Evolutionary conservation across 2,888 invertebrate species (phyloP).

Genomic region (Euzetes globulus): DNA sequence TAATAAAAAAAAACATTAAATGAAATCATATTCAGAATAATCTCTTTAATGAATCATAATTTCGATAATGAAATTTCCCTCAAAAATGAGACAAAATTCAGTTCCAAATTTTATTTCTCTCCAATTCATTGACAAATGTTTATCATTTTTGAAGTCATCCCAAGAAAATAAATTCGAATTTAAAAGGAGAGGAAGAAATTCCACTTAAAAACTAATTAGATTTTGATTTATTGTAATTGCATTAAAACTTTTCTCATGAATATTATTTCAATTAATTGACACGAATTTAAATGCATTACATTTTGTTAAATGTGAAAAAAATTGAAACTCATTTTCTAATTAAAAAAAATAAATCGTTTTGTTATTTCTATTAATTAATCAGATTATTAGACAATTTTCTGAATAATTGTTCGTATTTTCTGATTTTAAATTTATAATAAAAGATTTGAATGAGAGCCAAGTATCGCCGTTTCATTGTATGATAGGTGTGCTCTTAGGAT

Average conservation of each 20-base stretch:
- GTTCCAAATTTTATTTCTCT: background rate
- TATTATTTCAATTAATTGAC: conserved; percentile 1
- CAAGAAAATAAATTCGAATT: no score
- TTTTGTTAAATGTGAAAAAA: background rate
- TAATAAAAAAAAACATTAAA: conserved; percentile 1
- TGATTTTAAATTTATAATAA: background rate
- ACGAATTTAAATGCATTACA: background rate
- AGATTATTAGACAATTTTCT: background rate
- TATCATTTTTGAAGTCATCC: no score
- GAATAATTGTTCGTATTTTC: background rate
- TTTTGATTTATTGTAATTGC: conserved; percentile 4
- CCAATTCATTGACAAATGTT: no score
- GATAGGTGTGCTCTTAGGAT: background rate
- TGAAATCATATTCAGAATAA: background rate
- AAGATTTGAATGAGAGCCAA: background rate
- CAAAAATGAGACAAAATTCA: background rate
- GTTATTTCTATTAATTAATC: conserved; percentile 4
- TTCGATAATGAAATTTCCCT: background rate
- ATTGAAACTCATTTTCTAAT: background rate
- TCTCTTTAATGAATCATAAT: background rate
- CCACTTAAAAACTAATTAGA: background rate
- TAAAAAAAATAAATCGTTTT: background rate
- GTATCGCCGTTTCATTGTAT: background rate
- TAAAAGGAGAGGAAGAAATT: background rate
- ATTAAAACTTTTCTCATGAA: conserved; percentile 6